Evolutionary conservation across 2,888 invertebrate genomes (phyloP), one percentile per base, ranked within the genome.

Genomic region (Meloe dianella): DNA sequence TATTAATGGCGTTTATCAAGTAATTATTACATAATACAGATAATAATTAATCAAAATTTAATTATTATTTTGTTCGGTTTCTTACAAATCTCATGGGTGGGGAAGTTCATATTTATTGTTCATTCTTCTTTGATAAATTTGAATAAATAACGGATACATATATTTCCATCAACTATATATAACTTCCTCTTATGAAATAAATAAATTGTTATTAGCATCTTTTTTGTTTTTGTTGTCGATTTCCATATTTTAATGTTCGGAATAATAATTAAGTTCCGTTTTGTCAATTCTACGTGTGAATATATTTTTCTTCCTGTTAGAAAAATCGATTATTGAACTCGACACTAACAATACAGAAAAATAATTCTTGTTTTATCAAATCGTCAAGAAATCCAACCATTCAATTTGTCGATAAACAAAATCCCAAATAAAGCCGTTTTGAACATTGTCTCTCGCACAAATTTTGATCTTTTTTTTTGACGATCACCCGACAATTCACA

Each of bases 191-290:
- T 27, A 12, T 27, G 4, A 47, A 9, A 8, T 9, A 47, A 17
- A 41, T 17, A 17, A 41, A 41, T 41, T 41, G 8, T 41, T 41
- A 41, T 41, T 41, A 41, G 1, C 5, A 35, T 41, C n/a, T 51
- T 51, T 24, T 54, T 27, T 27, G 2, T 27, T 12, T 14, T 12
- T n/a, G n/a, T n/a, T n/a, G n/a, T n/a, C n/a, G 27, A 54, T 54
- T 54, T 54, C 54, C 54, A 54, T 54, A 54, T 54, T 27, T n/a
- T 24, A 54, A 54, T 27, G 54, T 27, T 27, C 14, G 6, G 54
- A 24, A 54, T 54, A 24, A 54, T 27, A 54, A 54, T 54, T 54
- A 27, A 54, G 54, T 54, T 54, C 54, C 54, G 54, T 54, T 54
- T 54, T 54, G 24, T 24, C 14, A 17, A 58, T 17, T 32, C 14